Evolutionary conservation across 2,888 invertebrate species (phyloP), one percentile per base, ranked within the genome.

Genomic region (Drosophila bunnanda): DNA sequence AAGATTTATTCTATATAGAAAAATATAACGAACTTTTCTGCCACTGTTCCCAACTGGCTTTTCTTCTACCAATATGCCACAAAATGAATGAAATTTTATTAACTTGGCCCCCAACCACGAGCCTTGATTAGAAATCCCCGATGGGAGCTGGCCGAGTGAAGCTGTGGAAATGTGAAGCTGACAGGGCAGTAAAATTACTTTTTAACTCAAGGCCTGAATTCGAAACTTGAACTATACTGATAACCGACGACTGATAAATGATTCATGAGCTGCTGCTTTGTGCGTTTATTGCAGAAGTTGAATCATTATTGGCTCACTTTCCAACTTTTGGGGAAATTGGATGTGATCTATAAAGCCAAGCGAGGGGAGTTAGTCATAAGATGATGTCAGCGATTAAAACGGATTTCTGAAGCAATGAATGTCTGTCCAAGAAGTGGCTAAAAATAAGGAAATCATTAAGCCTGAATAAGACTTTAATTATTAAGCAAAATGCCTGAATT

Each of bases 61-160:
- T 10, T 30, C 44, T 17, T 32, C 46, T 13, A 28, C 36, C 67
- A 54, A 67, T 48, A 34, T 57, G 56, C 68, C 44, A 36, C 48
- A 46, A 72, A 70, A 60, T 61, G 72, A 72, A 67, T 75, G 68
- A 75, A 75, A 73, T 73, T 73, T 59, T 66, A 73, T 73, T 59
- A 73, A 43, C 58, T 66, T 52, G 50, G 44, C 52, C 64, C 25
- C 55, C 50, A 52, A 41, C 61, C 60, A n/a, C 17, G 28, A 34
- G 32, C 54, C 50, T 74, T 65, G 67, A 74, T 72, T 69, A 69
- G 69, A 36, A 54, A 39, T 50, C 34, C 46, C 61, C 72, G 4
- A 48, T 38, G 72, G 72, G 43, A 69, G 41, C 30, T 13, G 12
- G 8, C 13, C 8, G 13, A 13, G 48, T n/a, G 30, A 8, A 7